phyloP scores from a whole-genome alignment of 1,140 invertebrate species.

The Drosophila erecta region DNA sequence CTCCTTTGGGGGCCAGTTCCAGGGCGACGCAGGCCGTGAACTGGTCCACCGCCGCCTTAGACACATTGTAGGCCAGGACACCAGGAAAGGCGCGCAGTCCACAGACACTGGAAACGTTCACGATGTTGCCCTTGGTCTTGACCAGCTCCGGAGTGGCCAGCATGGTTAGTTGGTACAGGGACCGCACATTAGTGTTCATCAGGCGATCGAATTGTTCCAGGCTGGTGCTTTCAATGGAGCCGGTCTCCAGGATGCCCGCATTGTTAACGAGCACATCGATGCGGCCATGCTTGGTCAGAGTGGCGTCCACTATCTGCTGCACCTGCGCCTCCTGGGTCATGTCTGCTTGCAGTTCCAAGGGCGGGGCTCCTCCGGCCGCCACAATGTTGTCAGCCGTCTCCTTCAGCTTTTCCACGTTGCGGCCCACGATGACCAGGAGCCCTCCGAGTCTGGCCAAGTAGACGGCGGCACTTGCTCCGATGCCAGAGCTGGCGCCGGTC shows the following conservation, averaged over 20 bases:
- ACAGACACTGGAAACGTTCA: slow-evolving; percentile 96
- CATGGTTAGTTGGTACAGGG: slow-evolving; percentile 93
- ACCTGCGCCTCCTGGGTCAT: slow-evolving; percentile 91
- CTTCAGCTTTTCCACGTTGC: slow-evolving; percentile 88
- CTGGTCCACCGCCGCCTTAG: slow-evolving; percentile 95
- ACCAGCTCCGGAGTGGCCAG: slow-evolving; percentile 93
- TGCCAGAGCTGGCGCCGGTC: slow-evolving; percentile 95
- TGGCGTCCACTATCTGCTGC: slow-evolving; percentile 89
- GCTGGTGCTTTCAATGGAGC: slow-evolving; percentile 93
- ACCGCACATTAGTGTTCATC: slow-evolving; percentile 94
- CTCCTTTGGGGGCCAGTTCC: slow-evolving; percentile 91
- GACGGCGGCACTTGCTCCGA: slow-evolving; percentile 92
- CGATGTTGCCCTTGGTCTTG: slow-evolving; percentile 93
- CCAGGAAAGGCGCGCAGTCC: slow-evolving; percentile 92
- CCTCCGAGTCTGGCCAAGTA: slow-evolving; percentile 91
- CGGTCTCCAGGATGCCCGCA: slow-evolving; percentile 93
- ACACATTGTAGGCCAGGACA: slow-evolving; percentile 93
- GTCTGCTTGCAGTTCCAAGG: slow-evolving; percentile 85
- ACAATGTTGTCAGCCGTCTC: slow-evolving; percentile 87
- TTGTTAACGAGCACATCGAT: slow-evolving; percentile 94
- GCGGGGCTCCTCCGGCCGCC: slow-evolving; percentile 38
- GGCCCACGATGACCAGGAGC: slow-evolving; percentile 89
- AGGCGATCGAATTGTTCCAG: slow-evolving; percentile 93
- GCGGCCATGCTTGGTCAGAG: slow-evolving; percentile 89
- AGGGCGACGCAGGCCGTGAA: slow-evolving; percentile 93